Evolutionary conservation across 2,113 vertebrate species (phyloP), one percentile per base, ranked within the genome.

Genomic region (Astur gentilis): DNA sequence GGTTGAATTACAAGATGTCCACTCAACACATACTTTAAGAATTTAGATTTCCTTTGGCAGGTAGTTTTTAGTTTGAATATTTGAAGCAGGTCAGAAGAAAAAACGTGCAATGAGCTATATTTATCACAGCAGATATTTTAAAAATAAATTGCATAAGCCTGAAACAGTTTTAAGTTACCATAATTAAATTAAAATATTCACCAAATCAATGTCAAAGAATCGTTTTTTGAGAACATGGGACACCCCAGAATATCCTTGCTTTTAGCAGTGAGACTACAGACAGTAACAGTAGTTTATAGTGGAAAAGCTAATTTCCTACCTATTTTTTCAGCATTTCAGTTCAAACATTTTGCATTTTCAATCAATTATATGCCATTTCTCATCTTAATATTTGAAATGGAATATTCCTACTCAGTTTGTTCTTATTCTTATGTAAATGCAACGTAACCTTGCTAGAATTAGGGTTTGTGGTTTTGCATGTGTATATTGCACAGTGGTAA

Each of bases 11-110:
- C 34, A 78, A 32, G 18, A 49, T 1, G 2, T 83, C 87, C 36
- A n/a, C 62, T 78, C 62, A 76, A n/a, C 27, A 40, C 8, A 5
- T 52, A 50, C 71, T 94, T 93, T 93, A 67, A 84, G 69, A 83
- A 83, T 90, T 94, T 77, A 89, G 34, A 60, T 93, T 88, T 49
- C 55, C 20, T 94, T 97, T 80, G 57, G 13, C 58, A 65, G 29
- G 62, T 87, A 90, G 50, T 44, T 96, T 93, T 94, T 42, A 55
- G 86, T 95, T 94, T 5, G 10, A 64, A 67, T 89, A 79, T 89
- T 96, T 97, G 58, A 93, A 92, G 55, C 55, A 85, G 54, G 50
- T 97, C 55, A 71, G 61, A 72, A 84, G 38, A 76, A 92, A 95
- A 94, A 94, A 34, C 6, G 86, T 83, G 45, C 20, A 31, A 57